Base-by-base conservation (phyloP, 2,113 vertebrate genomes). In the Hystrix brachyura region DNA sequence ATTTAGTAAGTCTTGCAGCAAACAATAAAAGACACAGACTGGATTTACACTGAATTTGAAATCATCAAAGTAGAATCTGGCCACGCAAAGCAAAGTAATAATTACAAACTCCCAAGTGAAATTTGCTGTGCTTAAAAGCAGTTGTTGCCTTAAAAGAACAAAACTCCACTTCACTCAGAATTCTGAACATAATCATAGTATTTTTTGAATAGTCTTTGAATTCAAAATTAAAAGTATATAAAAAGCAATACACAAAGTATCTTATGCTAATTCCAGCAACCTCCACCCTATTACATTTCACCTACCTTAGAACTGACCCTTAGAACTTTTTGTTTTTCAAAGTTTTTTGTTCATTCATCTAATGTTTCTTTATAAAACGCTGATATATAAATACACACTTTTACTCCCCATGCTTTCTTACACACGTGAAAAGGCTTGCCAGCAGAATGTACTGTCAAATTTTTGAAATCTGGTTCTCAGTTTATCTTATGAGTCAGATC, bases 31-130 rank as follows among this genome's bases (percentile, higher is more conserved):
- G 13, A 81, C 0, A 86, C 7, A n/a, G 17, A 57, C 0, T 91
- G 19, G 23, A 72, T 48, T 94, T 14, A 72, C n/a, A 90, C 5
- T 95, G 34, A 80, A 83, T 55, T 90, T 74, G 51, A 80, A 86
- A 80, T 51, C 62, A 86, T 18, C 43, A 46, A 80, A 69, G n/a
- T 21, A 65, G 46, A 51, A 32, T 55, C n/a, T 71, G 55, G 46
- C 21, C 38, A 62, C 65, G 81, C 65, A 82, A 43, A 67, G 51
- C 38, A 72, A 85, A 85, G 43, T 29, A 91, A 65, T 25, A 43
- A 87, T 23, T 29, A 43, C n/a, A 21, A 82, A 87, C 38, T 65
- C 53, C 2, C 0, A 60, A 76, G 38, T 5, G 51, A 76, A 65
- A 82, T 81, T 12, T 48, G 12, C 7, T 43, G 18, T 65, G 34